Evolutionary conservation across 2,888 invertebrate species (phyloP).

Genomic region (Euphydryas editha): DNA sequence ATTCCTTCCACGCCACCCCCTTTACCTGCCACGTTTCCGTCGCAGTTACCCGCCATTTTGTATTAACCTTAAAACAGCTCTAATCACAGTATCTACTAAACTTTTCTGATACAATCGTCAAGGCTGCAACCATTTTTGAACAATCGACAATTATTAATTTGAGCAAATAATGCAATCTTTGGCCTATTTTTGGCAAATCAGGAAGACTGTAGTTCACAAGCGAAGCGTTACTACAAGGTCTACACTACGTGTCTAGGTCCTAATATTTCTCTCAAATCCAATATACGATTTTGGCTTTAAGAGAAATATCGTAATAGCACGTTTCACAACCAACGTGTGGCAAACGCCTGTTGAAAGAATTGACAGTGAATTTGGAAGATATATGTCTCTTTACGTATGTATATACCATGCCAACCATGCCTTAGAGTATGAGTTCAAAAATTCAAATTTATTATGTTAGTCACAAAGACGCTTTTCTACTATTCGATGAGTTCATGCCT

Average conservation of each 20-base stretch:
- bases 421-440: conserved; percentile 41
- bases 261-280: conserved; percentile 64
- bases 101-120: conserved; percentile 4
- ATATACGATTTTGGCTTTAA: conserved; percentile 40
- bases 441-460: conserved; percentile 50
- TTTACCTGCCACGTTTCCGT: conserved; percentile 19
- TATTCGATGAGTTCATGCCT: conserved; percentile 54
- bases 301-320: conserved; percentile 74
- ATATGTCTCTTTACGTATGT: conserved; percentile 70
- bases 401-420: conserved; percentile 74
- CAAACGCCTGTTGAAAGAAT: conserved; percentile 72
- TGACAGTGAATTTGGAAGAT: conserved; percentile 77
- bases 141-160: conserved; percentile 47
- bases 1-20: too few species aligned
- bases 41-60: conserved; percentile 27
- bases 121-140: conserved; percentile 36
- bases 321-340: conserved; percentile 82
- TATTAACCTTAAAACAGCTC: conserved; percentile 17
- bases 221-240: conserved; percentile 77
- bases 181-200: conserved; percentile 75
- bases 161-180: conserved; percentile 68
- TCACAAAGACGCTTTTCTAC: conserved; percentile 52
- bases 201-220: conserved; percentile 77
- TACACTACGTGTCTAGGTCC: conserved; percentile 76
- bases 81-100: conserved; percentile 12